These are phyloP conservation scores for Phoronis australis DNA, from an alignment of 2,888 invertebrate species.

Conservation along the genomic window DNA sequence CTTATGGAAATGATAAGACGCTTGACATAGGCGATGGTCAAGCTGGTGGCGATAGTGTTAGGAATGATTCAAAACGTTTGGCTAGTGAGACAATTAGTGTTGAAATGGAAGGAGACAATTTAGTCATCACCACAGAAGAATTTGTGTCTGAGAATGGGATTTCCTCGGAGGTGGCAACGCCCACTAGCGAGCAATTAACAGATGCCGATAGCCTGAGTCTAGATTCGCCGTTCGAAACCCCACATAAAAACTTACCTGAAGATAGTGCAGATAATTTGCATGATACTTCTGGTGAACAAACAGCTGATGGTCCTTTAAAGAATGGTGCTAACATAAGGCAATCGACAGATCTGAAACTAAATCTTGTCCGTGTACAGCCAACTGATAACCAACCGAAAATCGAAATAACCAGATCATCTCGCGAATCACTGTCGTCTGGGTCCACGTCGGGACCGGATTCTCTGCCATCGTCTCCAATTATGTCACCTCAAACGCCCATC, in stretches of 20 bases:
- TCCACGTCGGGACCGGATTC: slow-evolving; percentile 51
- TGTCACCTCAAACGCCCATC: slow-evolving; percentile 26
- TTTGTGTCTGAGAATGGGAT: slow-evolving; percentile 20
- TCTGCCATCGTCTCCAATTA: slow-evolving; percentile 40
- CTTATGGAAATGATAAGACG: slow-evolving; percentile 21
- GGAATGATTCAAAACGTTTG: not conserved
- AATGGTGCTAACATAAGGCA: not conserved
- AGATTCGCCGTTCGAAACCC: slow-evolving; percentile 32
- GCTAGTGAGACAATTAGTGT: slow-evolving; percentile 33
- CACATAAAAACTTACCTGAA: slow-evolving; percentile 3
- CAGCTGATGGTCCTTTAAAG: not conserved
- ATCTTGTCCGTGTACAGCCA: not conserved
- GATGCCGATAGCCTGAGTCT: slow-evolving; percentile 35
- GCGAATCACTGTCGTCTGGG: slow-evolving; percentile 42
- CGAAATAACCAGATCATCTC: not conserved
- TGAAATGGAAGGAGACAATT: slow-evolving; percentile 52
- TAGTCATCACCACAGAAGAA: slow-evolving; percentile 46
- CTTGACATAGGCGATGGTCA: slow-evolving; percentile 15
- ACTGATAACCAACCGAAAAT: not conserved
- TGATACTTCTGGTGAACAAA: not conserved
- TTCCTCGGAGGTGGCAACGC: slow-evolving; percentile 26
- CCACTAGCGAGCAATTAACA: slow-evolving; percentile 27
- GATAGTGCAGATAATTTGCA: not conserved
- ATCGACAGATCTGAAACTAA: slow-evolving; percentile 9
- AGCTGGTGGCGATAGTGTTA: not conserved